Base-by-base conservation (phyloP, 2,797 vertebrate species). In the Muscicapa striata region DNA sequence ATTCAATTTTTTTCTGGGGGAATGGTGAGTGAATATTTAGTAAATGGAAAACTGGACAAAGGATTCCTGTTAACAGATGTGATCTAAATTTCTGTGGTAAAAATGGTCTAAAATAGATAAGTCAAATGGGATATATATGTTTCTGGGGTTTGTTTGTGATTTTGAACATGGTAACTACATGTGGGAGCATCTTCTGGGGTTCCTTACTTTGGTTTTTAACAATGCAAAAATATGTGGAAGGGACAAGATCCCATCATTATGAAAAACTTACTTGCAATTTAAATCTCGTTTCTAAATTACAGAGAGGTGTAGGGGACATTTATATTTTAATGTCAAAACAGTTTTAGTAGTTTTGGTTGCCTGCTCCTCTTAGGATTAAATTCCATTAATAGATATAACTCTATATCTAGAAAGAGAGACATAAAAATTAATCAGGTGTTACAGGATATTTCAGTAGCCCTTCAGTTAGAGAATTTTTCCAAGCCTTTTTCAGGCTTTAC, bases 211-310 rank as follows among this genome's bases (percentile, higher is more conserved):
- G 46, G 14, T 64, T 97, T 70, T 87, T 86, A 80, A 63, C 38
- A 74, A 52, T 40, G 58, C 52, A 84, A 72, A 95, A 90, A 57
- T 82, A 84, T 7, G 52, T 54, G 38, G 16, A 86, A 45, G 46
- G 54, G 32, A 68, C 80, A 94, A 78, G 38, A 67, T 74, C 24
- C 24, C 15, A 34, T 78, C 83, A 57, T 75, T 89, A 73, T 89
- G 74, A 80, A 66, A 64, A 90, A 70, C 21, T 32, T 63, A 49
- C 8, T 62, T 68, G 58, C 63, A 89, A 23, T 86, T 84, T 77
- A 94, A 90, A 55, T 91, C 30, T 87, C 30, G 36, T 86, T 95
- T 93, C 68, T 93, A 46, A 93, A 79, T 94, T 97, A 88, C 41
- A 90, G 16, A 23, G 62, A 76, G 36, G 15, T 55, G 23, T 27